Evolutionary conservation across 2,797 vertebrate species (phyloP).

Genomic region (Catamblyrhynchus diadema): DNA sequence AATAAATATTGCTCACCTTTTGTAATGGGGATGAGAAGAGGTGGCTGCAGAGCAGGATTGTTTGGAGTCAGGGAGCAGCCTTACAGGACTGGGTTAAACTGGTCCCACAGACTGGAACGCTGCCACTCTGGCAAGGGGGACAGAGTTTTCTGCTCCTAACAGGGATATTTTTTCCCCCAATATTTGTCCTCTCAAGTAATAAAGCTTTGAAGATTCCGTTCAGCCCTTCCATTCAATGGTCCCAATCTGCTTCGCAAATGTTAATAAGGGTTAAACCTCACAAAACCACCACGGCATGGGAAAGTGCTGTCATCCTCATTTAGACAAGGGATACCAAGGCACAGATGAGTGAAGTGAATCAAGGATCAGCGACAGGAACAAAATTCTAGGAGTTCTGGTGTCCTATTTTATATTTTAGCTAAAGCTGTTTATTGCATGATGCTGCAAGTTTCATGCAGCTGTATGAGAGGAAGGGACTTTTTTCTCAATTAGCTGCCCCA

Average conservation of each 20-base stretch:
- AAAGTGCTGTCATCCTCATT: neutral
- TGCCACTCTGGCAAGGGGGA: neutral
- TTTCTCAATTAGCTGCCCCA: neutral
- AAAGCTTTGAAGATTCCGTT: neutral
- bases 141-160: neutral
- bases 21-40: slow-evolving; percentile 27
- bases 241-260: slow-evolving; percentile 24
- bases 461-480: neutral
- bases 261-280: slow-evolving; percentile 36
- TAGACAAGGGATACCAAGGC: neutral
- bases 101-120: neutral
- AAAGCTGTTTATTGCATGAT: neutral
- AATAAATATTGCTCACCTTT: slow-evolving; percentile 65
- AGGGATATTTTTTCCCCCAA: neutral
- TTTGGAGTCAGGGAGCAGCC: neutral
- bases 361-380: neutral
- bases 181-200: slow-evolving; percentile 11
- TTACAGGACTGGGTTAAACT: neutral
- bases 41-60: neutral
- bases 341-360: neutral
- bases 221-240: neutral
- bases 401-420: neutral
- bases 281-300: neutral
- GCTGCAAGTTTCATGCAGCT: neutral
- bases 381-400: neutral